Conservation (phyloP, 2,888 invertebrate species). For the Drosophila eohydei region DNA sequence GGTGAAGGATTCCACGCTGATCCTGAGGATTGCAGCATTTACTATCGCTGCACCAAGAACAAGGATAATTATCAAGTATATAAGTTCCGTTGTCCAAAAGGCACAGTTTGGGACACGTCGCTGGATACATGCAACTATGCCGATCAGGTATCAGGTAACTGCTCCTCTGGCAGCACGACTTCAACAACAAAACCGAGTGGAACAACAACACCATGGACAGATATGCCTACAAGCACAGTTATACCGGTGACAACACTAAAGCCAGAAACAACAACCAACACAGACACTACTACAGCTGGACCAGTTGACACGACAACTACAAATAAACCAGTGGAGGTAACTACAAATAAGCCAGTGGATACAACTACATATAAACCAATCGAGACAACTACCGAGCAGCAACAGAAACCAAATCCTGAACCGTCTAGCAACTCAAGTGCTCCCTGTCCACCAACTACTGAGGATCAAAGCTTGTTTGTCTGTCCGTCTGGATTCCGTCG, state of each 20-base stretch:
- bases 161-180: slow-evolving; percentile 69
- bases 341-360: slow-evolving; percentile 24
- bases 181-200: slow-evolving; percentile 41
- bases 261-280: slow-evolving; percentile 49
- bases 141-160: slow-evolving; percentile 79
- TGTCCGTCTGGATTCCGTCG: slow-evolving; percentile 93
- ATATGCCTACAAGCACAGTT: slow-evolving; percentile 30
- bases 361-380: slow-evolving; percentile 29
- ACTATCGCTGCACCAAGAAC: slow-evolving; percentile 86
- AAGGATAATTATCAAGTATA: slow-evolving; percentile 85
- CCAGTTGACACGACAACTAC: slow-evolving; percentile 46
- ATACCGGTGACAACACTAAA: slow-evolving; percentile 42
- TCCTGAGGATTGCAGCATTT: slow-evolving; percentile 86
- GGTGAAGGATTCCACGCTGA: slow-evolving; percentile 85
- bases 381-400: slow-evolving; percentile 41
- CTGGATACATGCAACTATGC: slow-evolving; percentile 86
- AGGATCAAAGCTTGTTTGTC: slow-evolving; percentile 89
- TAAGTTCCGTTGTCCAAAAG: slow-evolving; percentile 86
- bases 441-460: slow-evolving; percentile 82
- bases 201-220: slow-evolving; percentile 43
- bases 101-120: slow-evolving; percentile 87
- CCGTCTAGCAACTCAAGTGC: slow-evolving; percentile 42
- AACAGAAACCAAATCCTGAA: slow-evolving; percentile 20
- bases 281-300: slow-evolving; percentile 2
- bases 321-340: slow-evolving; percentile 22